Evolutionary conservation across 2,888 invertebrate genomes (phyloP), one percentile per base, ranked within the genome.

Genomic region (Cataglyphis altisquamis): DNA sequence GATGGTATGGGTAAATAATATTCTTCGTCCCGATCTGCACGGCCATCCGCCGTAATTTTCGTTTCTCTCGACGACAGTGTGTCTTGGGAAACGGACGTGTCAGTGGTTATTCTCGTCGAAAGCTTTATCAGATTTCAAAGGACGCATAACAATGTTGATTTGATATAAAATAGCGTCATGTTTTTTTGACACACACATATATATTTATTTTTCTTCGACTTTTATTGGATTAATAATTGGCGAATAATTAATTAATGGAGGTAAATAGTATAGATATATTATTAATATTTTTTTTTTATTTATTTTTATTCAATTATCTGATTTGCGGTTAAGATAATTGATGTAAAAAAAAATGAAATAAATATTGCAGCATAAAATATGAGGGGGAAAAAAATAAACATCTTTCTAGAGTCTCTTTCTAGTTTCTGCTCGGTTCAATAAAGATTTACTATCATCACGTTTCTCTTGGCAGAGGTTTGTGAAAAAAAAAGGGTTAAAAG

Each of bases 401-500:
- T 32, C 5, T 29, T 41, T 29, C 18, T 41, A 39, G 0, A 18
- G n/a, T 32, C 25, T 25, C 25, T 1, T 25, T 25, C 15, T 60
- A 25, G 29, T 45, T 15, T 63, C 12, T 21, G 74, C 25, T 41
- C 72, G 77, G 77, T 84, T 84, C 89, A 88, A 89, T 91, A 91
- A 92, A 92, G 87, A 39, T 87, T 86, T 88, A 62, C 52, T 52
- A 63, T 64, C 45, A 39, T 4, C 10, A 18, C 3, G 32, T 48
- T 15, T 41, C 15, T 63, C 83, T 66, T 57, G n/a, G 48, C 82
- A 84, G 84, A 88, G 4, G n/a, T 48, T 45, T 36, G 32, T n/a
- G 29, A 18, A 82, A 74, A 84, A 82, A 77, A 82, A 73, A 77
- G 84, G 73, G 73, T 84, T 72, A 80, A 68, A 57, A n/a, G 41